Percentiles rank a stretch among this genome's conserved stretches.
Conservation (phyloP, 2,113 vertebrate genomes). For the Ictidomys tridecemlineatus region DNA sequence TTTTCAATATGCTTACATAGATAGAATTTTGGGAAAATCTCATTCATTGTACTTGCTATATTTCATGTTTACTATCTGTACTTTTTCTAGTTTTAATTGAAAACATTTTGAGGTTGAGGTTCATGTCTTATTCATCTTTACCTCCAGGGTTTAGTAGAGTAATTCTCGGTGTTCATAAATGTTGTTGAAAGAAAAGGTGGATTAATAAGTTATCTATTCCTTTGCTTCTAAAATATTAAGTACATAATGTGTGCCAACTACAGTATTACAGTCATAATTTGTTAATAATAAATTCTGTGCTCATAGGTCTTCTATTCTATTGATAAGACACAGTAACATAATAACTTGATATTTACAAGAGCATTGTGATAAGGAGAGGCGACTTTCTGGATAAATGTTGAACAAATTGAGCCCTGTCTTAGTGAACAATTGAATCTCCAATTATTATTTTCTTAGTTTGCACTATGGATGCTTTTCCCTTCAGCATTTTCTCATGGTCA, state of each 20-base stretch:
- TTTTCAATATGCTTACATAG: background rate
- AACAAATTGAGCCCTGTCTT: background rate
- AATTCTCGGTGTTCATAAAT: background rate
- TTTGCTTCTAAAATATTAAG: slow-evolving; percentile 5
- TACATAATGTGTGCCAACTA: background rate
- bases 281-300: background rate
- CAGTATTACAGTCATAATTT: background rate
- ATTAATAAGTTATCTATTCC: background rate
- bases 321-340: background rate
- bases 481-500: background rate
- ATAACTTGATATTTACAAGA: background rate
- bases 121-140: background rate
- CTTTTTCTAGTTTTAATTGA: background rate
- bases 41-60: background rate
- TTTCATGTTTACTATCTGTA: background rate
- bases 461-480: background rate
- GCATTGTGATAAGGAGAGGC: slow-evolving; percentile 4
- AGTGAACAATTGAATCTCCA: background rate
- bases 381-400: background rate
- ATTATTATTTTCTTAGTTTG: slow-evolving; percentile 24
- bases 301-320: background rate
- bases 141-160: background rate
- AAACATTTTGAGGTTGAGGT: background rate
- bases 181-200: background rate
- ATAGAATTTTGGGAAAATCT: background rate